A percentile compares a stretch with the other conserved stretches of the same genome.
phyloP scores from a whole-genome alignment of 2,888 invertebrate species.

The Blera fallax region DNA sequence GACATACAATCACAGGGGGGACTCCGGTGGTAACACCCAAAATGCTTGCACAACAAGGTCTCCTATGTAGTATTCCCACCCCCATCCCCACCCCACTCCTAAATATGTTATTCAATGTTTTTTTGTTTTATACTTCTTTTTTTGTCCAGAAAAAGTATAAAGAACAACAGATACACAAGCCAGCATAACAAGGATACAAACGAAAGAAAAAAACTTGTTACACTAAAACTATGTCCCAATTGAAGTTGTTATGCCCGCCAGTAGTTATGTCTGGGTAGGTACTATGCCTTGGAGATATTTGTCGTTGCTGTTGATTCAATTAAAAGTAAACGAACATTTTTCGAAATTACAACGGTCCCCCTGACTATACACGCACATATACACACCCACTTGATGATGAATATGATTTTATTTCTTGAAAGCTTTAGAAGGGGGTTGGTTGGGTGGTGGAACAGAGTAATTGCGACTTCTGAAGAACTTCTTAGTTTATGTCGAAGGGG shows the following conservation, averaged over 20 bases:
- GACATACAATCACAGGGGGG: too few species aligned
- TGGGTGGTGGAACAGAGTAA: not conserved
- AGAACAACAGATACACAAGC: not conserved
- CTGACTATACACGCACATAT: not conserved
- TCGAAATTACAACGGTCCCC: constrained; percentile 20
- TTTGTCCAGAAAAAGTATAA: not conserved
- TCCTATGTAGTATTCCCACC: not conserved
- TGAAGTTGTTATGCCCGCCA: not conserved
- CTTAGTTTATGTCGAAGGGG: not conserved
- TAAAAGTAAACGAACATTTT: constrained; percentile 43
- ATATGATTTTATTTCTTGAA: constrained; percentile 16
- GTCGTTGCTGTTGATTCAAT: constrained; percentile 48
- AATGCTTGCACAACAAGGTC: not conserved
- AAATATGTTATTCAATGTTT: constrained; percentile 2
- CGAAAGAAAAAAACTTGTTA: not conserved
- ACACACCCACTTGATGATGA: constrained; percentile 4
- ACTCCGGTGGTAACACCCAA: not conserved
- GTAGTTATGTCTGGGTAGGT: too few species aligned
- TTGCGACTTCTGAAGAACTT: not conserved
- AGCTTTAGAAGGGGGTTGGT: not conserved
- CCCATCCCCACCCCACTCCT: too few species aligned
- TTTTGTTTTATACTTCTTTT: not conserved
- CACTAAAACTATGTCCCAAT: constrained; percentile 7
- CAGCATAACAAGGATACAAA: not conserved
- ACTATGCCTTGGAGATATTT: constrained; percentile 19